Evolutionary conservation across 2,113 vertebrate genomes (phyloP).

Genomic region (Bubo scandiacus): DNA sequence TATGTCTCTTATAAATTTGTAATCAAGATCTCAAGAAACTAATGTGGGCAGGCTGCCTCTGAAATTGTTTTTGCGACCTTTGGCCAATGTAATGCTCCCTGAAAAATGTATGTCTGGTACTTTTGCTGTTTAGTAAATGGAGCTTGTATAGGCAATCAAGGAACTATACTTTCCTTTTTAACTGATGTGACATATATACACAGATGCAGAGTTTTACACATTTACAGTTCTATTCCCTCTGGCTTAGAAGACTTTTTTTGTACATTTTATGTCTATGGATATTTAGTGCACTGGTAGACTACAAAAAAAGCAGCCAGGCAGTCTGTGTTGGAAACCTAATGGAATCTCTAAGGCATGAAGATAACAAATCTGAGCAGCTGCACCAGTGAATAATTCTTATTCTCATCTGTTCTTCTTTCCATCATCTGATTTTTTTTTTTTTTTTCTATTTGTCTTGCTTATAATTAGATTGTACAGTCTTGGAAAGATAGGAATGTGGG

Average conservation of each 20-base stretch:
- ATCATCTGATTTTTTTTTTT: neutral
- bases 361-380: conserved; percentile 19
- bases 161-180: conserved; percentile 31
- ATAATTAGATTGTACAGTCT: neutral
- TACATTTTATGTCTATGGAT: neutral
- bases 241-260: neutral
- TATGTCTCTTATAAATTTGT: conserved; percentile 70
- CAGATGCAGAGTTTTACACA: neutral
- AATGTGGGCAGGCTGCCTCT: conserved; percentile 54
- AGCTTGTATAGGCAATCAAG: conserved; percentile 42
- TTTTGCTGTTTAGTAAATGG: conserved; percentile 42
- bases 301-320: neutral
- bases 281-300: neutral
- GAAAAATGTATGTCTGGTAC: conserved; percentile 48
- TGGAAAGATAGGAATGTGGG: neutral
- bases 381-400: neutral
- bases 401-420: neutral
- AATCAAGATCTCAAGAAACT: conserved; percentile 68
- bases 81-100: conserved; percentile 43
- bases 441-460: neutral
- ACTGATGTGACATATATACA: conserved; percentile 13
- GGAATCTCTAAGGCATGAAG: neutral
- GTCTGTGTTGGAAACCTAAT: neutral
- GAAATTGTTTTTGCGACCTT: conserved; percentile 74
- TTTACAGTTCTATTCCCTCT: conserved; percentile 21